phyloP scores from a whole-genome alignment of 2,113 vertebrate genomes.

The Ophiodon elongatus region DNA sequence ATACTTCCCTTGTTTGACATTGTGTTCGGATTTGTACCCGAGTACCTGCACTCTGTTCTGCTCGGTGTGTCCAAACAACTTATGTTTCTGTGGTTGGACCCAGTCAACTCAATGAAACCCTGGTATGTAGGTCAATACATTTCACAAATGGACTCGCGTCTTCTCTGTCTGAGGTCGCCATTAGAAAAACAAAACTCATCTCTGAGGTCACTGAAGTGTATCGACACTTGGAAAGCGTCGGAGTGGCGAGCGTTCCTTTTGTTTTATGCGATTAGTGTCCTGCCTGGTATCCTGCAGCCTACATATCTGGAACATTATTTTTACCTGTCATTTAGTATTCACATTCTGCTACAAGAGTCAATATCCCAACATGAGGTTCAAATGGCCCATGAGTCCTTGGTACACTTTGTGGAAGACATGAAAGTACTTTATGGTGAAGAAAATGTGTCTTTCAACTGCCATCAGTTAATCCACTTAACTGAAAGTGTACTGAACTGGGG shows the following conservation, averaged over 20 bases:
- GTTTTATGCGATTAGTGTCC: slow-evolving; percentile 32
- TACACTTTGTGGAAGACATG: slow-evolving; percentile 21
- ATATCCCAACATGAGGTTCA: slow-evolving; percentile 16
- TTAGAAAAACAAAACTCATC: slow-evolving; percentile 1
- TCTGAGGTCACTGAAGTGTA: neutral
- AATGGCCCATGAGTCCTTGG: neutral
- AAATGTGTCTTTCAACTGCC: slow-evolving; percentile 55
- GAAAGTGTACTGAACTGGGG: slow-evolving; percentile 49
- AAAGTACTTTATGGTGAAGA: slow-evolving; percentile 40
- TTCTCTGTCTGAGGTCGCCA: slow-evolving; percentile 6
- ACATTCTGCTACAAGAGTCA: slow-evolving; percentile 42
- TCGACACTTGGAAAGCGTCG: neutral
- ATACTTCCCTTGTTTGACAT: slow-evolving; percentile 44
- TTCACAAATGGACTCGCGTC: slow-evolving; percentile 1
- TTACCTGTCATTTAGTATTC: slow-evolving; percentile 10
- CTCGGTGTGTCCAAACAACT: slow-evolving; percentile 49
- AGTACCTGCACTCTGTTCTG: slow-evolving; percentile 23
- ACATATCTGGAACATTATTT: neutral
- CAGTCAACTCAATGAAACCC: neutral
- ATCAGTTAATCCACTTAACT: slow-evolving; percentile 47
- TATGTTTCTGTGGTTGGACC: slow-evolving; percentile 22
- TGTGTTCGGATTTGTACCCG: slow-evolving; percentile 36
- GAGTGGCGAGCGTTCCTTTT: slow-evolving; percentile 22
- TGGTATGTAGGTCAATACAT: slow-evolving; percentile 28
- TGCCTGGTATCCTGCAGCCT: neutral